Evolutionary conservation across 2,113 vertebrate genomes (phyloP), one percentile per base, ranked within the genome.

Genomic region (Dromaius novaehollandiae): DNA sequence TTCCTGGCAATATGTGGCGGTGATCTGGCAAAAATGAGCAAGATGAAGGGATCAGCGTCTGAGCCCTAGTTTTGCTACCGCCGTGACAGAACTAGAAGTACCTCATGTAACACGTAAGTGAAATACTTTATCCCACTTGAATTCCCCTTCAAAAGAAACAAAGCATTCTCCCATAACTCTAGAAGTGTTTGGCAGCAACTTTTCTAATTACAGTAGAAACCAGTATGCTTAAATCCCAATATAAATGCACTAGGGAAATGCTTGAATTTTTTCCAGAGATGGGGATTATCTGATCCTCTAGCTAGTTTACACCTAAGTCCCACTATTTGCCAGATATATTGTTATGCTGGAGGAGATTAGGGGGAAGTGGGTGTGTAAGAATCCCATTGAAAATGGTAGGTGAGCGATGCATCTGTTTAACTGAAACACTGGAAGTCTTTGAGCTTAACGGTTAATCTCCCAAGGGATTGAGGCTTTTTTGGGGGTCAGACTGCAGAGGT

Each of bases 61-160:
- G 46, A 65, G 11, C 8, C 25, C 65, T 48, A 36, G 12, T 86
- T 42, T 82, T 74, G 18, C 21, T 63, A 11, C 4, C 7, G 20
- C 0, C 32, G 1, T 26, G 42, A 20, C 5, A 73, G 11, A 73
- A n/a, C 24, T 0, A 1, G 14, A 69, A 25, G 22, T 74, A 16
- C 8, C n/a, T 75, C 30, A 12, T 11, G 20, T 69, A 50, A 11
- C 28, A 30, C 1, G 0, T 17, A 50, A 60, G 25, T 65, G 16
- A 78, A 86, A 56, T 65, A 21, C 7, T 80, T 83, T 24, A 66
- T 30, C 44, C 44, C 44, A 7, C 17, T 46, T 3, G 70, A 68
- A 86, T 53, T 64, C 9, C 30, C 7, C 30, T 74, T 82, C 53
- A 53, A 78, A 74, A 69, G 40, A 42, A 79, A 8, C 2, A 3